These are phyloP conservation scores for Hypomesus transpacificus DNA, from an alignment of 2,113 vertebrate genomes.

Conservation along the genomic window DNA sequence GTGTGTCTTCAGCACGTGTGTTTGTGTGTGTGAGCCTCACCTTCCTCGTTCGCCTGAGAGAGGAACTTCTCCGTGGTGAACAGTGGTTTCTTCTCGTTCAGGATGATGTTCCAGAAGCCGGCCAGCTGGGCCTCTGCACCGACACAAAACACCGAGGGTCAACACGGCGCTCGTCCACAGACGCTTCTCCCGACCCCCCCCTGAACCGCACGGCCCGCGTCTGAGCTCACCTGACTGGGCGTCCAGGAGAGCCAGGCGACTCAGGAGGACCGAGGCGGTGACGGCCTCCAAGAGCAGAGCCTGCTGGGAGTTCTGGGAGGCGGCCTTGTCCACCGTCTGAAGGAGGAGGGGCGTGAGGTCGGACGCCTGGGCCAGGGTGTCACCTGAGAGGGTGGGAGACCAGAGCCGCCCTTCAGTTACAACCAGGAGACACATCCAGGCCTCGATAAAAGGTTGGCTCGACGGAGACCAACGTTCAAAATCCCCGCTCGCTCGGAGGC, in stretches of 20 bases:
- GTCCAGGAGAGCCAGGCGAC: constrained; percentile 82
- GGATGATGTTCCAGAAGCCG: constrained; percentile 86
- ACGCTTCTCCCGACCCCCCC: not conserved
- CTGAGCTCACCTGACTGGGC: constrained; percentile 78
- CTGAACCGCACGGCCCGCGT: not conserved
- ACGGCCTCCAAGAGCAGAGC: constrained; percentile 82
- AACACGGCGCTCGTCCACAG: not conserved
- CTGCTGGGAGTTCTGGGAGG: constrained; percentile 86
- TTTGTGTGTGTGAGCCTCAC: constrained; percentile 64
- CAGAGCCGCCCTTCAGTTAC: no score
- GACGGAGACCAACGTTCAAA: not conserved
- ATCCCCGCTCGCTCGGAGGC: no score
- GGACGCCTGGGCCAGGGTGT: constrained; percentile 80
- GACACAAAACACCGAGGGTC: constrained; percentile 21
- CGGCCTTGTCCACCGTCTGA: constrained; percentile 90
- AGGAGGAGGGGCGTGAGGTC: constrained; percentile 82
- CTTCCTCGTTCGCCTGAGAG: constrained; percentile 84
- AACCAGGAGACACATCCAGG: not conserved
- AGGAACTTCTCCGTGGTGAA: constrained; percentile 97
- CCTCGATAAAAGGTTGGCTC: not conserved
- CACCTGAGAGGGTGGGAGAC: constrained; percentile 68
- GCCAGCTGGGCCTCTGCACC: constrained; percentile 82
- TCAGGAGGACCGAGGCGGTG: constrained; percentile 86
- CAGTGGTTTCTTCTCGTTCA: constrained; percentile 93
- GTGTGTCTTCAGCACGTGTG: no score